Percentiles rank a stretch among this genome's conserved stretches.
Conservation (phyloP, 1,140 invertebrate species). For the Acyrthosiphon pisum region DNA sequence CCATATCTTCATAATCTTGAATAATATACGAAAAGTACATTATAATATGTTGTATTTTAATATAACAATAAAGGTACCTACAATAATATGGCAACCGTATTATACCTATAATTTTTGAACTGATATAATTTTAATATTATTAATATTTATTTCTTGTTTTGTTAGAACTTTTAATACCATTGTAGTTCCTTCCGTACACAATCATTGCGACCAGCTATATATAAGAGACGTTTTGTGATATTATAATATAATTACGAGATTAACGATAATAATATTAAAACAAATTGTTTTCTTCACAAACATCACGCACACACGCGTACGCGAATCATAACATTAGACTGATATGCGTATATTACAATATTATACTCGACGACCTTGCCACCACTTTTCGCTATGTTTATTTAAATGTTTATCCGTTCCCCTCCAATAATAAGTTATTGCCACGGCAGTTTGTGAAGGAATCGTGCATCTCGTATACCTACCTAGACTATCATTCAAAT, state of each 20-base stretch:
- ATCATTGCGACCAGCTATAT: not conserved
- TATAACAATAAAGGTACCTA: too few species aligned
- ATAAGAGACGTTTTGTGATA: not conserved
- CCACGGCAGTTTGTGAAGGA: not conserved
- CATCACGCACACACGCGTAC: not conserved
- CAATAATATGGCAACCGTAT: too few species aligned
- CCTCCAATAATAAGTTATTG: not conserved
- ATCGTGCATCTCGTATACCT: conserved; percentile 23
- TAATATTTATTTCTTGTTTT: not conserved
- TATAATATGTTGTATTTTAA: too few species aligned
- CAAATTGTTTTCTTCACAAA: not conserved
- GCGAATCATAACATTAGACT: not conserved
- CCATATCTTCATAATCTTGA: too few species aligned
- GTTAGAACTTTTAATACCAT: not conserved
- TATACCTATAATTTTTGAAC: too few species aligned
- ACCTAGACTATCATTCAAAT: not conserved
- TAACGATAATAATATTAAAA: not conserved
- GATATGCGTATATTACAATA: not conserved
- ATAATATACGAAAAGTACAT: too few species aligned
- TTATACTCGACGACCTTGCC: conserved; percentile 44
- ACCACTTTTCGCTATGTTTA: conserved; percentile 23
- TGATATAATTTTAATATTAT: too few species aligned
- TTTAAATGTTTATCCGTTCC: conserved; percentile 1
- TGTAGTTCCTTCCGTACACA: not conserved
- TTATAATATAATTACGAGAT: not conserved